Evolutionary conservation across 2,797 vertebrate genomes (phyloP).

Genomic region (Halcyon leucocephala): DNA sequence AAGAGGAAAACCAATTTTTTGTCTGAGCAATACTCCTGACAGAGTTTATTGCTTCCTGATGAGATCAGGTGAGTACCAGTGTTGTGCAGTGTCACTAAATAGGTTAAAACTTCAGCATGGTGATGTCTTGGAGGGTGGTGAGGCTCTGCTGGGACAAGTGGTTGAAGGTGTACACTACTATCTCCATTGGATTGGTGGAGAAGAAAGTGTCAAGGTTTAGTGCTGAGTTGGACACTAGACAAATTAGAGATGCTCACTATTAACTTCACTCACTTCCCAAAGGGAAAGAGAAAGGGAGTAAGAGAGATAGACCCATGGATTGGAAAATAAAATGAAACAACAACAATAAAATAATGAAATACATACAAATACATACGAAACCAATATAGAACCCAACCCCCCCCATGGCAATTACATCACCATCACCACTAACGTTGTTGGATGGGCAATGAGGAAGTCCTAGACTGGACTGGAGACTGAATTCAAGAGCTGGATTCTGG

Average conservation of each 20-base stretch:
- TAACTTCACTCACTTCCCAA: background rate
- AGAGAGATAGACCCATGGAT: background rate
- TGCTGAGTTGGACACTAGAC: background rate
- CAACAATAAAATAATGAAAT: too few species aligned
- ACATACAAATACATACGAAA: too few species aligned
- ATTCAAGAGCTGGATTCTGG: too few species aligned
- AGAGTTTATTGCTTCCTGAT: background rate
- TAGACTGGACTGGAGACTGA: too few species aligned
- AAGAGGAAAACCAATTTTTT: background rate
- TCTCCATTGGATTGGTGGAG: rapidly evolving
- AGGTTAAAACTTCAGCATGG: background rate
- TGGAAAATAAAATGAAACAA: too few species aligned
- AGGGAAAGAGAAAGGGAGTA: background rate
- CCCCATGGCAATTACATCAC: too few species aligned
- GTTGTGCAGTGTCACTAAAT: background rate
- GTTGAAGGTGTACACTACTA: rapidly evolving
- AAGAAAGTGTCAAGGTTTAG: background rate
- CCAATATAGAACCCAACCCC: too few species aligned
- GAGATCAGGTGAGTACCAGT: background rate
- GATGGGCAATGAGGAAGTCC: too few species aligned
- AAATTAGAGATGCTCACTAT: background rate
- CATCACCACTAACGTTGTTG: too few species aligned
- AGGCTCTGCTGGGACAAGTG: background rate
- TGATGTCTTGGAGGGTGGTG: background rate
- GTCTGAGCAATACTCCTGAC: background rate